Evolutionary conservation across 1,140 invertebrate species (phyloP).

Genomic region (Samia ricini): DNA sequence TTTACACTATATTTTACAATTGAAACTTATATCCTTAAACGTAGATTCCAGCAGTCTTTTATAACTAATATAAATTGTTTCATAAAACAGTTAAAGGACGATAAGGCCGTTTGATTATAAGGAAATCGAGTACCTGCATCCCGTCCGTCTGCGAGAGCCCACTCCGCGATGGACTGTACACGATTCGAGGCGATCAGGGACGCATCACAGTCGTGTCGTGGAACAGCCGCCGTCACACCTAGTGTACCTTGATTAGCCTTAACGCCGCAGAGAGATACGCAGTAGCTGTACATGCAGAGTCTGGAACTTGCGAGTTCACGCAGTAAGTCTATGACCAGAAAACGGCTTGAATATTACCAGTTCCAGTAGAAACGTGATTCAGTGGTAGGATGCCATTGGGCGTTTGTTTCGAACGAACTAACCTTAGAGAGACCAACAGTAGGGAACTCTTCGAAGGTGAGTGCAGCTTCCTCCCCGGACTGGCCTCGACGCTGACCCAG

Average conservation of each 20-base stretch:
- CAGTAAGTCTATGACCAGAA: constrained; percentile 84
- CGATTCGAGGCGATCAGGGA: constrained; percentile 73
- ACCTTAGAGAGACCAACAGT: constrained; percentile 85
- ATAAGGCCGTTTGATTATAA: too few relatives aligned
- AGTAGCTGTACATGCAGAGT: constrained; percentile 88
- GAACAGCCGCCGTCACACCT: constrained; percentile 83
- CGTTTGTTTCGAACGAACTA: constrained; percentile 5
- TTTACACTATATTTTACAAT: too few relatives aligned
- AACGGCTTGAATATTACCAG: background rate
- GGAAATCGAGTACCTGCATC: constrained; percentile 17
- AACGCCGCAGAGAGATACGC: constrained; percentile 88
- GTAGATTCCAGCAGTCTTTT: too few relatives aligned
- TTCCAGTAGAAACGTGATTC: constrained; percentile 20
- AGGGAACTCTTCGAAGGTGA: constrained; percentile 87
- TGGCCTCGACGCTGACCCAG: constrained; percentile 79
- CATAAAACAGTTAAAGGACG: too few relatives aligned
- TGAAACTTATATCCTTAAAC: too few relatives aligned
- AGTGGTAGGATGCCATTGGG: constrained; percentile 73
- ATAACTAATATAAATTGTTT: too few relatives aligned
- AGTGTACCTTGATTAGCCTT: constrained; percentile 89
- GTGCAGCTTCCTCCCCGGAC: constrained; percentile 81
- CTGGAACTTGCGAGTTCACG: constrained; percentile 85
- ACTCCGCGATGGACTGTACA: constrained; percentile 82
- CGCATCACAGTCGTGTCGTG: constrained; percentile 78
- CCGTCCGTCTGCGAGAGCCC: constrained; percentile 85